Base-by-base conservation (phyloP, 2,113 vertebrate genomes). In the Formicarius rufipectus region DNA sequence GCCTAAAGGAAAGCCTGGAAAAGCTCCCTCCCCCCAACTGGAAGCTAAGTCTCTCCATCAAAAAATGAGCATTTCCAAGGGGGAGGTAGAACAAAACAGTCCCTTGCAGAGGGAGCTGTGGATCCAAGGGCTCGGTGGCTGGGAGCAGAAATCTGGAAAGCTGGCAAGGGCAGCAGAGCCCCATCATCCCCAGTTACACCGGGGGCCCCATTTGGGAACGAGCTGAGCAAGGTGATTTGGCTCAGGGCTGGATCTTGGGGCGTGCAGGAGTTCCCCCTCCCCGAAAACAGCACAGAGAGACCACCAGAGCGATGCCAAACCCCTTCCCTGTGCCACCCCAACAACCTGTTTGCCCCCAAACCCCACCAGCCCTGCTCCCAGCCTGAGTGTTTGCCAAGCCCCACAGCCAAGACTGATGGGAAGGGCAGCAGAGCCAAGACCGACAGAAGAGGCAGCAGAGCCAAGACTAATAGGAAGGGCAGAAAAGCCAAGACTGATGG, bases 241-340 rank as follows among this genome's bases (percentile, higher is more conserved):
- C 1, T 1, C 20, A 0, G 5, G 6, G 74, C 58, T 44, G 3
- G 8, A 56, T 64, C 49, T 6, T 4, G 3, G 53, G 25, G 31
- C 0, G 0, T 0, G 20, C 89, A 13, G 45, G 21, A 0, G 1
- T 12, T 11, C 6, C 0, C 35, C 23, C 10, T 35, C 47, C 66
- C 40, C 21, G 0, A 4, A 21, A 35, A 6, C 78, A 1, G 35
- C 8, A 0, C 19, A 1, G 30, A 16, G 30, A 8, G 78, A 53
- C 69, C 47, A 44, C 62, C 39, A 17, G 31, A 11, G n/a, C 5
- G 1, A 7, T 1, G 15, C 25, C 8, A 71, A 89, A 9, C 66
- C 45, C 45, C 18, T 56, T 1, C 5, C 23, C 23, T 25, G 22
- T 0, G 4, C 24, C 17, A 0, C 45, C 42, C 28, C 7, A 0